A percentile compares a stretch with the other conserved stretches of the same genome.
phyloP scores from a whole-genome alignment of 1,140 invertebrate genomes.

The Chelonus insularis region DNA sequence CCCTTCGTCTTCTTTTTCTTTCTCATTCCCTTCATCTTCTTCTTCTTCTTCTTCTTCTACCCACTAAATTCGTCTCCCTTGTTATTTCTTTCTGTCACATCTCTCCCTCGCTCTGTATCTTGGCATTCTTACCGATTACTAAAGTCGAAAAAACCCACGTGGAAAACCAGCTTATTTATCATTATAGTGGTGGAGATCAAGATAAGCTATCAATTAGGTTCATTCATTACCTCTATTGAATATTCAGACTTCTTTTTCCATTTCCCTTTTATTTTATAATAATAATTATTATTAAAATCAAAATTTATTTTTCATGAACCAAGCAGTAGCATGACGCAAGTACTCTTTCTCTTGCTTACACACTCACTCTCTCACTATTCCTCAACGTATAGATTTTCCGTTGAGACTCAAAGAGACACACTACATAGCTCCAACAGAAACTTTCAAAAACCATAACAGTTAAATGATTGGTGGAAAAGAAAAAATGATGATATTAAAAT shows the following conservation, averaged over 20 bases:
- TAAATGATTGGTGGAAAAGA: constrained; percentile 26
- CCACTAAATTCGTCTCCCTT: constrained; percentile 12
- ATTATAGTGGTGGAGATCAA: constrained; percentile 3
- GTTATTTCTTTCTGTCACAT: not conserved
- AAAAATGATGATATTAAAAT: constrained; percentile 26
- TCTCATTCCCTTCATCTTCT: not conserved
- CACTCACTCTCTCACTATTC: too few species aligned
- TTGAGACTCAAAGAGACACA: constrained; percentile 37
- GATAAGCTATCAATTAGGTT: not conserved
- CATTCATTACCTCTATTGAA: too few species aligned
- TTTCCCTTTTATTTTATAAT: too few species aligned
- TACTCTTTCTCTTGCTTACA: too few species aligned
- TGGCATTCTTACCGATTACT: constrained; percentile 19
- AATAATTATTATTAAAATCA: too few species aligned
- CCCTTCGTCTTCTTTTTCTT: constrained; percentile 18
- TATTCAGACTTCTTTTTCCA: too few species aligned
- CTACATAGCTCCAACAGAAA: too few species aligned
- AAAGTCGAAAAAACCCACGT: constrained; percentile 2
- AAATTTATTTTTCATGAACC: too few species aligned
- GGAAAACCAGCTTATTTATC: constrained; percentile 5
- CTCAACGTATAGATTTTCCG: constrained; percentile 48
- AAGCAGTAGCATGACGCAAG: too few species aligned
- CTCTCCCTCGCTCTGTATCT: constrained; percentile 6
- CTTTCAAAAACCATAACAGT: too few species aligned
- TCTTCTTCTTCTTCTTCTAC: constrained; percentile 11